These are phyloP conservation scores for Ifrita kowaldi DNA, from an alignment of 2,113 vertebrate genomes.

Conservation along the genomic window DNA sequence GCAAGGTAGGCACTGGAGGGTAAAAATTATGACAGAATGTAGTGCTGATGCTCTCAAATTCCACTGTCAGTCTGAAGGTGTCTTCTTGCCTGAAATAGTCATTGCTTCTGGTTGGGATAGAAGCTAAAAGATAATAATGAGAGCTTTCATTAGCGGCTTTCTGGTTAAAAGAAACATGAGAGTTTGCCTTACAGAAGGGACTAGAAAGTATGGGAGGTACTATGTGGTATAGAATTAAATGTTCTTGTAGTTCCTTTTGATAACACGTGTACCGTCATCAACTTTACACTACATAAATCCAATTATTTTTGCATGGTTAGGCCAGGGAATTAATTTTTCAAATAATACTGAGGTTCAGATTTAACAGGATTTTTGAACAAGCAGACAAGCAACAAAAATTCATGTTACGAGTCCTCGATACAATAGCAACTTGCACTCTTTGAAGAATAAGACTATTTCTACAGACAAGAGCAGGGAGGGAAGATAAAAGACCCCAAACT, in stretches of 20 bases:
- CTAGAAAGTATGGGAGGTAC: neutral
- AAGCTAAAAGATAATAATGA: neutral
- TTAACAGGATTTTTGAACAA: neutral
- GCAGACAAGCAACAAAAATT: neutral
- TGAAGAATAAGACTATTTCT: neutral
- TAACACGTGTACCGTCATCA: neutral
- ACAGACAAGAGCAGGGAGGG: neutral
- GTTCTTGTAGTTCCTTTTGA: neutral
- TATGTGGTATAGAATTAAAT: neutral
- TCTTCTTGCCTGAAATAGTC: neutral
- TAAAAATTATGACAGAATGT: neutral
- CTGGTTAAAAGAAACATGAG: neutral
- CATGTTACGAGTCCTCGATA: fast-evolving
- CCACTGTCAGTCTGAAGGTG: neutral
- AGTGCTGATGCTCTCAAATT: neutral
- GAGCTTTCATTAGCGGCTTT: neutral
- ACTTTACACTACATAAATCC: neutral
- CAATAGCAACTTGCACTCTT: neutral
- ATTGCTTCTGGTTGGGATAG: neutral
- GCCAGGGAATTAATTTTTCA: neutral
- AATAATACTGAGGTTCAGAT: neutral
- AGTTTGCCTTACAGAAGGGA: neutral
- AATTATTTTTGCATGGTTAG: neutral
- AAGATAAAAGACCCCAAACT: neutral
- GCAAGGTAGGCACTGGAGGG: neutral